Conservation (phyloP, 2,797 vertebrate genomes). For the Mus spretus region DNA sequence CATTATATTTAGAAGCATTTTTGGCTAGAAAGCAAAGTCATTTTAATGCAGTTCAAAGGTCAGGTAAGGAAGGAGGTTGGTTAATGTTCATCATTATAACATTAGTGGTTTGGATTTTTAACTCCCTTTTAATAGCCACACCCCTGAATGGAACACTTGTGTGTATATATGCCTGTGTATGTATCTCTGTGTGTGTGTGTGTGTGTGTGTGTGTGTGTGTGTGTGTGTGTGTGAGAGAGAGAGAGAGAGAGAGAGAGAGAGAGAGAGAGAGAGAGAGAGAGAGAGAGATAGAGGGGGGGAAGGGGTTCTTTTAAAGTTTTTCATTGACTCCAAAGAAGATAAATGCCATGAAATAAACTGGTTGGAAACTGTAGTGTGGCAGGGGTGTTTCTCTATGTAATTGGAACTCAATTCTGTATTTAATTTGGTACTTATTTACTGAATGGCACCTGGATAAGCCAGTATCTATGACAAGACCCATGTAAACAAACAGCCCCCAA, state of each 20-base stretch:
- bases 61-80: not conserved
- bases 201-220: not conserved
- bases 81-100: not conserved
- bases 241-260: no score
- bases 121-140: not conserved
- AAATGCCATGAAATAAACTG: not conserved
- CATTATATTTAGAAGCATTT: conserved; percentile 10
- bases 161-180: not conserved
- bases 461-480: not conserved
- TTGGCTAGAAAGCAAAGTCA: not conserved
- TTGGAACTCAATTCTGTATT: not conserved
- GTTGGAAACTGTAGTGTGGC: not conserved
- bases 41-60: conserved; percentile 1
- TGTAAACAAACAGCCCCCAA: not conserved
- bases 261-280: no score
- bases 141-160: not conserved
- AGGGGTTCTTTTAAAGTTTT: not conserved
- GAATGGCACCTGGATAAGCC: not conserved
- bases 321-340: not conserved
- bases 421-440: conserved; percentile 28
- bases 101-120: conserved; percentile 37
- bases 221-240: not conserved
- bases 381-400: not conserved
- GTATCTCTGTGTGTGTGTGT: not conserved
- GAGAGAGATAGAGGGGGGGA: no score